Evolutionary conservation across 2,888 invertebrate genomes (phyloP), one percentile per base, ranked within the genome.

Genomic region (Lasioglossum oenotherae): DNA sequence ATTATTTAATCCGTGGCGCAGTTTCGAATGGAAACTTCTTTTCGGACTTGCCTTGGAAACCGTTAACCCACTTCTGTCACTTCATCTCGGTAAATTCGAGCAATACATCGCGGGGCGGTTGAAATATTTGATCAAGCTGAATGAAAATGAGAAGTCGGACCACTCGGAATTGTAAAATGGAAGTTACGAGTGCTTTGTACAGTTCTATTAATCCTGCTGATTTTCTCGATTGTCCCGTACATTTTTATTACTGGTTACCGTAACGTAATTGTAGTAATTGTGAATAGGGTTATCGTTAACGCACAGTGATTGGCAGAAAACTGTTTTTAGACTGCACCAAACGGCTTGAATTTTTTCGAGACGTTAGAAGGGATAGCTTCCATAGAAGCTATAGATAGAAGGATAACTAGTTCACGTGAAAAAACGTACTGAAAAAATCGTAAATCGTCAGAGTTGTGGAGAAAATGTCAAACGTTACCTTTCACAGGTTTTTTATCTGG

Each of bases 111-210:
- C 49, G 8, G 8, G 2, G 49, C 16, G 31, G 64, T 64, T 64
- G 64, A 64, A 64, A 64, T 64, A 64, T 35, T 64, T 64, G 31
- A 64, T 64, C 31, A 31, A 64, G 64, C 64, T 31, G 31, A 64
- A 64, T 35, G 19, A 64, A 35, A 64, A 64, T 64, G 19, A 35
- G 19, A 64, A 31, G 64, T 31, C 57, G n/a, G n/a, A 8, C 6
- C 31, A 4, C 31, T 6, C 64, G 19, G 16, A 19, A 19, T 31
- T 19, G 31, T 19, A 3, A 19, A 35, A 31, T 0, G 31, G 16
- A 31, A 64, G 64, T 64, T 31, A 31, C 31, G 31, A 31, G 31
- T 64, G 64, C 31, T 64, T 64, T 64, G 31, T 2, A 31, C 31
- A 64, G 27, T 35, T 64, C 31, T 16, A 19, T 57, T 12, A 19